Conservation (phyloP, 2,797 vertebrate genomes). For the Melopsittacus undulatus region DNA sequence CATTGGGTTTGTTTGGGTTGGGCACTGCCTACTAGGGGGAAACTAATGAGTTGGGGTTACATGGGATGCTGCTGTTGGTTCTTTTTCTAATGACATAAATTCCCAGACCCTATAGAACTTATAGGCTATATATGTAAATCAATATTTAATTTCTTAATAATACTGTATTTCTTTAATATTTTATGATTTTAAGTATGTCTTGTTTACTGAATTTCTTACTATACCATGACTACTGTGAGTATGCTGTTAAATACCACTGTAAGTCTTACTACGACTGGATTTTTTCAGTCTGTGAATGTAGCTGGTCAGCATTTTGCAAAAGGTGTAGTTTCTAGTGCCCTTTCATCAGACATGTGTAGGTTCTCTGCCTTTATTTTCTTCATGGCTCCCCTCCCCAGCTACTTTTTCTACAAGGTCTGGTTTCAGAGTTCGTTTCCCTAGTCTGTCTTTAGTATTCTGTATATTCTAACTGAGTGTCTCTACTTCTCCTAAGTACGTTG, state of each 20-base stretch:
- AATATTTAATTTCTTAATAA: neutral
- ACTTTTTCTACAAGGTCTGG: neutral
- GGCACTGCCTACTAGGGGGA: neutral
- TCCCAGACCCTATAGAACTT: neutral
- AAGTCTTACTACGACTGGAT: neutral
- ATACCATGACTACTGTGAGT: neutral
- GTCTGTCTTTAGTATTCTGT: neutral
- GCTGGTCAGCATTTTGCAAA: neutral
- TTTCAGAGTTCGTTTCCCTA: neutral
- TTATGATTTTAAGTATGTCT: neutral
- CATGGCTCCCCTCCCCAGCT: fast-evolving
- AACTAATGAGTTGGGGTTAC: neutral
- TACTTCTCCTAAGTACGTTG: constrained; percentile 84
- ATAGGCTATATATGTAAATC: neutral
- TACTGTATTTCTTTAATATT: neutral
- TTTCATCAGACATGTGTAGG: neutral
- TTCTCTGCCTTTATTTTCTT: neutral
- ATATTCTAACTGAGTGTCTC: neutral
- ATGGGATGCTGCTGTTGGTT: neutral
- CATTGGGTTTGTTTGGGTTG: neutral
- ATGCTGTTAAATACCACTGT: neutral
- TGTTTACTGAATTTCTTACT: neutral
- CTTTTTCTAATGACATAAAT: neutral
- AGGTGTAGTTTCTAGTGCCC: neutral
- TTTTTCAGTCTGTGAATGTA: neutral